Evolutionary conservation across 1,140 invertebrate species (phyloP).

Genomic region (Lepidurus arcticus): DNA sequence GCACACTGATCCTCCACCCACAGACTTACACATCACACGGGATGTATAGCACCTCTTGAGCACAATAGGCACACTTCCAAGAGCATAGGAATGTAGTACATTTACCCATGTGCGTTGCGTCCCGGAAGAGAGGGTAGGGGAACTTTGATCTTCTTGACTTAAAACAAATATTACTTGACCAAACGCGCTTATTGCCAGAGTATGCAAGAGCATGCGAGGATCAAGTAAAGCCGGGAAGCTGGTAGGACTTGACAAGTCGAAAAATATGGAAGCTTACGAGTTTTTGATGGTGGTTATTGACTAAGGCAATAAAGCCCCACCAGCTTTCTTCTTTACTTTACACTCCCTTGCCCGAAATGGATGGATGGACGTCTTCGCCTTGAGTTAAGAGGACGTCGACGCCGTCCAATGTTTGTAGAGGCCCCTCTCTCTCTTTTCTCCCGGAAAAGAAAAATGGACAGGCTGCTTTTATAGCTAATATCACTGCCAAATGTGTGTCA

Average conservation of each 20-base stretch:
- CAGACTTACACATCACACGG: too few species aligned
- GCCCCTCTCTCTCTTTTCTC: background rate
- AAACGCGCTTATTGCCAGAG: background rate
- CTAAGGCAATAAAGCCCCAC: conserved; percentile 4
- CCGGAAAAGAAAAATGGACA: background rate
- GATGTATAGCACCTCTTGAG: too few species aligned
- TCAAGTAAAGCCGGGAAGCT: background rate
- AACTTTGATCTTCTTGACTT: background rate
- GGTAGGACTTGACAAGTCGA: conserved; percentile 5
- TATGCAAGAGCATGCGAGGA: background rate
- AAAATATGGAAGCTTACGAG: background rate
- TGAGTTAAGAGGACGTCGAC: background rate
- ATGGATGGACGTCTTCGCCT: background rate
- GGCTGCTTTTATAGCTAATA: conserved; percentile 9
- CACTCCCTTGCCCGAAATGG: background rate
- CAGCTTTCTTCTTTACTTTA: background rate
- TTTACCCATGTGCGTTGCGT: too few species aligned
- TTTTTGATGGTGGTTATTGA: conserved; percentile 15
- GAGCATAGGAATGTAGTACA: too few species aligned
- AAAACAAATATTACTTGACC: conserved; percentile 16
- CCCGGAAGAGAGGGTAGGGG: too few species aligned
- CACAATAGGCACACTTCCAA: too few species aligned
- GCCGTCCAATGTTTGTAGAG: background rate
- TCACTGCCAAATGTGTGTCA: conserved; percentile 21
- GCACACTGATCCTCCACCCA: too few species aligned